Percentiles rank a stretch among this genome's conserved stretches.
Conservation (phyloP, 2,888 invertebrate genomes). For the Smittia sp. region DNA sequence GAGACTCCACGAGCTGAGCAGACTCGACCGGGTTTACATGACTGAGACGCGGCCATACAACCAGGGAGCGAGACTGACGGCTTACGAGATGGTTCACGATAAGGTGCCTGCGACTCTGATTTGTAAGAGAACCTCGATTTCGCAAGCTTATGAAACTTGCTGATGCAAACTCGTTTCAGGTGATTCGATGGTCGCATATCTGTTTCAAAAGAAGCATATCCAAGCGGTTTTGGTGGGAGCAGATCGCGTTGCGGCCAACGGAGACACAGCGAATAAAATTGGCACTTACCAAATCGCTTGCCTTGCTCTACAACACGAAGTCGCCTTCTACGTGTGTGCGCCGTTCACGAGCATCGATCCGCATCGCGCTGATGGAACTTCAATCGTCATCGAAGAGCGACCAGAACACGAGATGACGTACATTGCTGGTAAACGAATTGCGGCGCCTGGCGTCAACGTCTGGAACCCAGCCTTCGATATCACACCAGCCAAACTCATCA, state of each 20-base stretch:
- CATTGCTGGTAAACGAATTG: slow-evolving; percentile 81
- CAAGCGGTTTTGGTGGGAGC: slow-evolving; percentile 96
- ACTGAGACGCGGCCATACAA: slow-evolving; percentile 98
- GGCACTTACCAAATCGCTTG: slow-evolving; percentile 96
- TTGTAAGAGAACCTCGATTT: not conserved
- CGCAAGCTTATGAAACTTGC: not conserved
- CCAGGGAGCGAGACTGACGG: slow-evolving; percentile 93
- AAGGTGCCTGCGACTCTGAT: slow-evolving; percentile 89
- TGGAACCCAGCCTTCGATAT: slow-evolving; percentile 99
- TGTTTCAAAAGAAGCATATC: slow-evolving; percentile 80
- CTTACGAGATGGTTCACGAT: slow-evolving; percentile 90
- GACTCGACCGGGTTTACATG: slow-evolving; percentile 84
- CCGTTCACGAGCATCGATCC: slow-evolving; percentile 90
- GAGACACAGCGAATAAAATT: slow-evolving; percentile 98
- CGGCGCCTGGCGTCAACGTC: slow-evolving; percentile 76
- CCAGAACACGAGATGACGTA: slow-evolving; percentile 89
- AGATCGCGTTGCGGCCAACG: slow-evolving; percentile 92
- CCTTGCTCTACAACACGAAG: slow-evolving; percentile 81
- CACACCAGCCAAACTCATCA: slow-evolving; percentile 88
- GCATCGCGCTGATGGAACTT: slow-evolving; percentile 71
- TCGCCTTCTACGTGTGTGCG: slow-evolving; percentile 95
- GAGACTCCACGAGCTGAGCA: slow-evolving; percentile 67
- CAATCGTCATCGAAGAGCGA: slow-evolving; percentile 91
- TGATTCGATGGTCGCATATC: slow-evolving; percentile 91
- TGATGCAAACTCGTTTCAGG: not conserved